Evolutionary conservation across 2,113 vertebrate species (phyloP), one percentile per base, ranked within the genome.

Genomic region (Melospiza georgiana): DNA sequence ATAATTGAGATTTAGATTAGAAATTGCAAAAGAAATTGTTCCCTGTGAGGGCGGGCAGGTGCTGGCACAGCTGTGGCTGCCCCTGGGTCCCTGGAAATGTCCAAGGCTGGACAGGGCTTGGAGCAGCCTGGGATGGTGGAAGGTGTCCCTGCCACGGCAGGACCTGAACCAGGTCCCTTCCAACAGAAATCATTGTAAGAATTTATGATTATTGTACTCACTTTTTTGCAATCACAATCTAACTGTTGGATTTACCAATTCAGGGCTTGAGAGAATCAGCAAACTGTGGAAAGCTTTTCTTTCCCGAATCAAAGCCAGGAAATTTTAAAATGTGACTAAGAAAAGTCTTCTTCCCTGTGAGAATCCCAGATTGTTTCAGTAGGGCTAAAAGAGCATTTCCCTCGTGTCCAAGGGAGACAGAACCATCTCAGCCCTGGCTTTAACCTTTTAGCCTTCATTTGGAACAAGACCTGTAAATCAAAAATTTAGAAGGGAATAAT

Each of bases 401-500:
- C 15, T 66, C 7, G 5, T 76, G 63, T 39, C 83, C 73, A 63
- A n/a, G 58, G 25, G 3, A 9, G 25, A 57, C 35, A 85, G 74
- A 88, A 66, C 46, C 33, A 49, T 67, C 75, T 83, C 57, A 82
- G 39, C 62, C 84, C 51, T 39, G 85, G 57, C 55, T 75, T 76
- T 68, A 61, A 90, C 83, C 79, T 94, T 87, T 93, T 78, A 89
- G 57, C 73, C 82, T 82, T 92, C 16, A 4, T 94, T 83, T 92
- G 77, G 85, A 94, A 89, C 55, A 39, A 95, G 75, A 94, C 55
- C 73, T 62, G 71, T 85, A 91, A 84, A 96, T 97, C 85, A 96
- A 73, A 95, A 92, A 92, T 72, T 91, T 83, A 94, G 79, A 91
- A 46, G 74, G 68, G 72, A 84, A 59, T 97, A 95, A 97, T 96